These are phyloP conservation scores for Cataglyphis livida DNA, from an alignment of 2,888 invertebrate genomes.

Conservation along the genomic window DNA sequence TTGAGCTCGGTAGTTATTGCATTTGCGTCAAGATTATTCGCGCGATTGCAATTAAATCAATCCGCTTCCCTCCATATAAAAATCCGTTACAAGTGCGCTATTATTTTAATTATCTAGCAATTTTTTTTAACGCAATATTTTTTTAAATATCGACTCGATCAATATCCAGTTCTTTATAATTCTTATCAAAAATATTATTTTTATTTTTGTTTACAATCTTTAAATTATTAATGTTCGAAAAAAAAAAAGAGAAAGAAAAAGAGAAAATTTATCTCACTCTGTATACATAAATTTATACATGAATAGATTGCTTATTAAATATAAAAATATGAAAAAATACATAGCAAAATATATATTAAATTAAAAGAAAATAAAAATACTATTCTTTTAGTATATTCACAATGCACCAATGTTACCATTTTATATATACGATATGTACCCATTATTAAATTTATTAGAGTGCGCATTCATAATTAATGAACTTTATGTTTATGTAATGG, in stretches of 20 bases:
- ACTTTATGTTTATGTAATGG: slow-evolving; percentile 4
- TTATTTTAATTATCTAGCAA: slow-evolving; percentile 18
- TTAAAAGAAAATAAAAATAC: neutral
- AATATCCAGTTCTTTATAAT: neutral
- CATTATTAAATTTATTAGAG: slow-evolving; percentile 7
- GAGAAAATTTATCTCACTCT: neutral
- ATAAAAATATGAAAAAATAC: neutral
- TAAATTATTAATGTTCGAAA: neutral
- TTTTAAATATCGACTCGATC: slow-evolving; percentile 7
- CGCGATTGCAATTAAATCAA: slow-evolving; percentile 25
- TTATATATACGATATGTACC: neutral
- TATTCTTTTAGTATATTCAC: neutral
- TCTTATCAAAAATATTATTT: slow-evolving; percentile 12
- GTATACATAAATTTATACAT: neutral
- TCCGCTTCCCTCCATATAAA: neutral
- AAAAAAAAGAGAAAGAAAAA: neutral
- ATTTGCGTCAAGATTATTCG: slow-evolving; percentile 23
- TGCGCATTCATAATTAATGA: neutral
- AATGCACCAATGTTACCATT: neutral
- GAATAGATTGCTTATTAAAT: slow-evolving; percentile 25
- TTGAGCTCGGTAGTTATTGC: neutral
- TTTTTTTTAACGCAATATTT: neutral
- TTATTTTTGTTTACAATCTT: neutral
- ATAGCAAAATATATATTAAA: neutral
- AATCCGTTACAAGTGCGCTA: neutral